Evolutionary conservation across 2,113 vertebrate species (phyloP).

Genomic region (Noctilio leporinus): DNA sequence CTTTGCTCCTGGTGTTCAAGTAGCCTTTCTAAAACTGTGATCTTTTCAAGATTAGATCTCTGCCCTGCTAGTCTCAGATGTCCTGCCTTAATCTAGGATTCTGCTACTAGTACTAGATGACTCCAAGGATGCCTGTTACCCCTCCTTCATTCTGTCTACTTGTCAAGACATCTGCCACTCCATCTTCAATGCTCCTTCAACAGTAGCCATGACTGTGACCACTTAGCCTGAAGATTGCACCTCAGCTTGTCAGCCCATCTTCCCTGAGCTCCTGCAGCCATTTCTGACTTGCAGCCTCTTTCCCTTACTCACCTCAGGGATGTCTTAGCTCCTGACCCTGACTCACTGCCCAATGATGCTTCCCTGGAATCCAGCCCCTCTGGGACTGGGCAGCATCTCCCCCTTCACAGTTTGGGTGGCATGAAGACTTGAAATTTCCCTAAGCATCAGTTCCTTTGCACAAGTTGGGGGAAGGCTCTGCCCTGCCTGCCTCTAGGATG

Average conservation of each 20-base stretch:
- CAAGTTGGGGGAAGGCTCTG: neutral
- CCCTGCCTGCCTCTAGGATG: neutral
- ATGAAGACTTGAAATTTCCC: neutral
- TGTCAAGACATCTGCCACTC: neutral
- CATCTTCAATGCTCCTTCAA: neutral
- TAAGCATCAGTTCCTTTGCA: neutral
- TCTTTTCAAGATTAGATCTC: neutral
- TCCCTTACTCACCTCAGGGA: neutral
- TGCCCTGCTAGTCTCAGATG: neutral
- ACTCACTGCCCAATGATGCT: neutral
- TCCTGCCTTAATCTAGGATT: neutral
- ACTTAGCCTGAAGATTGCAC: neutral
- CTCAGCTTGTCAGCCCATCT: neutral
- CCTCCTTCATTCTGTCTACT: neutral
- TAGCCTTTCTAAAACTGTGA: neutral
- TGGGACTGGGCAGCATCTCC: neutral
- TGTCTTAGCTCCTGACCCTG: neutral
- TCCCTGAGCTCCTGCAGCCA: neutral
- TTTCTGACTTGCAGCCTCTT: neutral
- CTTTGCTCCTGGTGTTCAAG: neutral
- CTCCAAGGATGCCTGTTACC: neutral
- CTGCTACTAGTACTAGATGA: neutral
- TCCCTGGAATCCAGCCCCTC: neutral
- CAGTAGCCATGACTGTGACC: neutral
- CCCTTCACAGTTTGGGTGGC: too few relatives aligned